phyloP scores from a whole-genome alignment of 2,888 invertebrate genomes.

The Acheta domesticus region DNA sequence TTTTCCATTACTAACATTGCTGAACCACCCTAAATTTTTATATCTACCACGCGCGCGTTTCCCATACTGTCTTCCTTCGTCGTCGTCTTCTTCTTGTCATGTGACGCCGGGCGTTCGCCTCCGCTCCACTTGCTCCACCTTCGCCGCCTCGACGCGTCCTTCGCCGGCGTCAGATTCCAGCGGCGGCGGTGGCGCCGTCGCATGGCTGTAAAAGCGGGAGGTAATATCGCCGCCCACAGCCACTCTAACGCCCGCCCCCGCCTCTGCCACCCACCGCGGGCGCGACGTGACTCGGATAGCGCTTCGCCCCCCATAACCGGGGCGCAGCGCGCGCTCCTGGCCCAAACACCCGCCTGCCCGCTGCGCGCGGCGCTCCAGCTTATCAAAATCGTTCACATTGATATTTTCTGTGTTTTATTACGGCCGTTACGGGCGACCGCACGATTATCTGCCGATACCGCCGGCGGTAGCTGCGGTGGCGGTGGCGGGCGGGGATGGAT shows the following conservation, averaged over 20 bases:
- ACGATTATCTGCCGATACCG: background rate
- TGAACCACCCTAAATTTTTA: too few species aligned
- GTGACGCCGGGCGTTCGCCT: too few species aligned
- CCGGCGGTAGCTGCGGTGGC: background rate
- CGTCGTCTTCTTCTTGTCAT: too few species aligned
- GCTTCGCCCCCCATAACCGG: background rate
- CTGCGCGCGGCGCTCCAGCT: background rate
- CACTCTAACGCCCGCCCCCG: background rate
- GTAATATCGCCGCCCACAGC: background rate
- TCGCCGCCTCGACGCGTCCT: too few species aligned
- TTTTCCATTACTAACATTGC: too few species aligned
- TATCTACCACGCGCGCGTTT: too few species aligned
- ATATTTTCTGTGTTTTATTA: conserved; percentile 1
- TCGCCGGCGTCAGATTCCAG: too few species aligned
- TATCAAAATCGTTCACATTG: background rate
- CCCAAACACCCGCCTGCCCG: too few species aligned
- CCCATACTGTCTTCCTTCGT: too few species aligned
- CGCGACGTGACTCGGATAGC: conserved; percentile 10
- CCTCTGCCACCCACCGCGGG: background rate
- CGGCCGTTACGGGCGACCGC: background rate
- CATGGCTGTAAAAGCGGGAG: background rate
- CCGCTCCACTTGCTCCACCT: too few species aligned
- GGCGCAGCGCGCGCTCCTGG: background rate
- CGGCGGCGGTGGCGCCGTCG: background rate
- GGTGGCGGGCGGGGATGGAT: too few species aligned